phyloP scores from a whole-genome alignment of 1,140 invertebrate species.

The Dreissena rostriformis region DNA sequence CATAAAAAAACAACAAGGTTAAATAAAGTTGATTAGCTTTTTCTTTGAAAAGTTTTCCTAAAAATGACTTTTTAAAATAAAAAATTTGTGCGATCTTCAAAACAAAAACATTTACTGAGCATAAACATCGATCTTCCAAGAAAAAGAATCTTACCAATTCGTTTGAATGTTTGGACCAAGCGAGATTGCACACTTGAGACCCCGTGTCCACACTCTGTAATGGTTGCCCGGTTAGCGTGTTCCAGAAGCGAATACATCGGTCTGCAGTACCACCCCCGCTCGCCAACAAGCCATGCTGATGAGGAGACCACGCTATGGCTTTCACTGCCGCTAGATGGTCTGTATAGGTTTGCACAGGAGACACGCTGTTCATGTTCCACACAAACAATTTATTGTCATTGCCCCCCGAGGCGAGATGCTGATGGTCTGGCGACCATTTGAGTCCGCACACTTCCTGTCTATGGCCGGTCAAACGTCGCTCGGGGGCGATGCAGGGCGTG shows the following conservation, averaged over 20 bases:
- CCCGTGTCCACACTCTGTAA: conserved; percentile 99
- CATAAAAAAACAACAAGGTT: too few relatives aligned
- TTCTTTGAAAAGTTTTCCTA: too few relatives aligned
- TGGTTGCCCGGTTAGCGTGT: conserved; percentile 99
- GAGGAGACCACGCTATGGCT: conserved; percentile 99
- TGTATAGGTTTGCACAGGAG: conserved; percentile 92
- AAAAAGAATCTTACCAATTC: conserved; percentile 88
- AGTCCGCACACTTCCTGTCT: conserved; percentile 99
- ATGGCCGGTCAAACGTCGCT: conserved; percentile 90
- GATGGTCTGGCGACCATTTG: conserved; percentile 99
- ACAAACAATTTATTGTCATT: conserved; percentile 99
- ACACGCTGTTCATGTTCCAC: conserved; percentile 92
- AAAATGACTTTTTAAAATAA: too few relatives aligned
- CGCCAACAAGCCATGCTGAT: conserved; percentile 98
- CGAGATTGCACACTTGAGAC: conserved; percentile 99
- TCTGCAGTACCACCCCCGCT: conserved; percentile 99
- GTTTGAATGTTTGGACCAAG: conserved; percentile 99
- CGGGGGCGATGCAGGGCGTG: conserved; percentile 87
- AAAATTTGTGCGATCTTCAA: neutral
- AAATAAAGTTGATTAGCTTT: too few relatives aligned
- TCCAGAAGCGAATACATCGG: conserved; percentile 94
- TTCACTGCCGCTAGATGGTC: conserved; percentile 98
- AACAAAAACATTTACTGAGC: neutral
- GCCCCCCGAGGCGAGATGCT: conserved; percentile 98
- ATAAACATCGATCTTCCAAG: neutral